A percentile compares a stretch with the other conserved stretches of the same genome.
phyloP scores from a whole-genome alignment of 2,797 vertebrate genomes.

The Labeo calbasu region DNA sequence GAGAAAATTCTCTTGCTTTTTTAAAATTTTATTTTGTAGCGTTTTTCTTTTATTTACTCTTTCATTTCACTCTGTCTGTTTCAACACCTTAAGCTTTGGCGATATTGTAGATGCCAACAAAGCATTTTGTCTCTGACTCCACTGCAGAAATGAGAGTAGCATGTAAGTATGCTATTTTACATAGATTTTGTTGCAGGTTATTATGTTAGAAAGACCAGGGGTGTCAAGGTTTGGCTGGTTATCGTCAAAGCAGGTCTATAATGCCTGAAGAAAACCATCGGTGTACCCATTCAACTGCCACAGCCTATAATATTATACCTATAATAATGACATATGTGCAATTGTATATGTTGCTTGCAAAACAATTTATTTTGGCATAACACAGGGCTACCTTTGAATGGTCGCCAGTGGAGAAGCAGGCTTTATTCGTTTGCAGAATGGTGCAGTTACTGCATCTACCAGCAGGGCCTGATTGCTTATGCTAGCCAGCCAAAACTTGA shows the following conservation, averaged over 20 bases:
- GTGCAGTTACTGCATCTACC: background rate
- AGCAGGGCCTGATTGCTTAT: background rate
- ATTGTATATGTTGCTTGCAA: background rate
- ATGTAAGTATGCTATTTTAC: background rate
- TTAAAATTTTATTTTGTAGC: background rate
- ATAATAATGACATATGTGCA: background rate
- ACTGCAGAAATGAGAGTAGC: conserved; percentile 1
- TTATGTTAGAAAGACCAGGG: conserved; percentile 47
- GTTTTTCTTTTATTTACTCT: background rate
- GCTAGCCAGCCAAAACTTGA: background rate
- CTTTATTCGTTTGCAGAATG: background rate
- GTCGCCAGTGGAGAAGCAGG: background rate
- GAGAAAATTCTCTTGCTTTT: too few relatives aligned
- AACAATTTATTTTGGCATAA: background rate
- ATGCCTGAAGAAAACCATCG: background rate
- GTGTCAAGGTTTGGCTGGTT: conserved; percentile 20
- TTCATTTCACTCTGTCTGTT: background rate
- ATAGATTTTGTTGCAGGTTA: conserved; percentile 10
- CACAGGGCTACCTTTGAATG: background rate
- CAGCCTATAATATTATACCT: conserved; percentile 1
- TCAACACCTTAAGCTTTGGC: background rate
- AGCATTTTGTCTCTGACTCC: too few relatives aligned
- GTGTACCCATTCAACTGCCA: background rate
- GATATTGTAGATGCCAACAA: background rate
- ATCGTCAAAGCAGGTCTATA: background rate